phyloP scores from a whole-genome alignment of 2,888 invertebrate species.

The Melikaiella ostensackeni region DNA sequence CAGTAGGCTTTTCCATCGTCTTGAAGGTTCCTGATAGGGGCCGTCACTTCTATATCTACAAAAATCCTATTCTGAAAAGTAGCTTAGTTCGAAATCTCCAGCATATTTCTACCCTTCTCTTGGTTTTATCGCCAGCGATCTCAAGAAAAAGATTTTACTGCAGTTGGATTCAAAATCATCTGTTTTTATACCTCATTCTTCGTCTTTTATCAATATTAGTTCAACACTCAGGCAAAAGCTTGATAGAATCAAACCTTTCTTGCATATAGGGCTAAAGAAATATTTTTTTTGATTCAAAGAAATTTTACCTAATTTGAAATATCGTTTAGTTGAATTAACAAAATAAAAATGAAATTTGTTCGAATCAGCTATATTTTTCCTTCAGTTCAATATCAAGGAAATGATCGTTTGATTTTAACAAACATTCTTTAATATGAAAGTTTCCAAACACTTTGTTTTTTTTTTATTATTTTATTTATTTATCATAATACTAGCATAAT shows the following conservation, averaged over 20 bases:
- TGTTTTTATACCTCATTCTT: neutral
- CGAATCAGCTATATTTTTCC: too few species aligned
- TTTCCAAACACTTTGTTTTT: neutral
- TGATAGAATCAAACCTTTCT: too few species aligned
- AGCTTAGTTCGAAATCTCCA: neutral
- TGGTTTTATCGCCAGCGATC: neutral
- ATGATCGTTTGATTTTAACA: too few species aligned
- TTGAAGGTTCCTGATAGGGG: slow-evolving; percentile 8
- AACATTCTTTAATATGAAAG: too few species aligned
- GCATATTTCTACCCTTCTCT: neutral
- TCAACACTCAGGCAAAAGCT: too few species aligned
- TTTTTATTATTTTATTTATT: neutral
- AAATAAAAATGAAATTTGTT: too few species aligned
- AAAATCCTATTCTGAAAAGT: slow-evolving; percentile 3
- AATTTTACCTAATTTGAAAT: neutral
- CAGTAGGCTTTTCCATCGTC: neutral
- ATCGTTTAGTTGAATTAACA: too few species aligned
- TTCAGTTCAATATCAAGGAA: too few species aligned
- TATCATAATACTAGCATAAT: too few species aligned
- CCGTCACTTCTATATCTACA: neutral
- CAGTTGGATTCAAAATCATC: neutral
- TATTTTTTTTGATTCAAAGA: neutral
- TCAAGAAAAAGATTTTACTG: neutral
- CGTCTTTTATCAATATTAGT: neutral
- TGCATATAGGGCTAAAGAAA: too few species aligned